phyloP scores from a whole-genome alignment of 1,140 invertebrate species.

The Drosophila parabipectinata region DNA sequence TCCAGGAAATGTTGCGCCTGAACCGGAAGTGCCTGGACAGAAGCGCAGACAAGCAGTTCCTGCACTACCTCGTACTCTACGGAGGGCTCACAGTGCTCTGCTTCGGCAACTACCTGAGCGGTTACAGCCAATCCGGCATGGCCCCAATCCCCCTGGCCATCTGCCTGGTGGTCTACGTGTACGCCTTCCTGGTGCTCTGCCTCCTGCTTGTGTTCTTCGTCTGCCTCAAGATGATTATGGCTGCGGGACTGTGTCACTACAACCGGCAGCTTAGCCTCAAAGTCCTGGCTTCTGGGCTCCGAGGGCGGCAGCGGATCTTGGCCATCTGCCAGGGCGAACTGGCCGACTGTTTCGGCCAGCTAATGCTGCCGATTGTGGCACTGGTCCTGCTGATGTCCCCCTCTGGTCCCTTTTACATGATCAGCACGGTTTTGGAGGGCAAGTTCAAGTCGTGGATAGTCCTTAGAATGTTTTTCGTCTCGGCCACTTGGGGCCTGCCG shows the following conservation, averaged over 20 bases:
- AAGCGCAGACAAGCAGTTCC: constrained; percentile 18
- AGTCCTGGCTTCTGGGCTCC: not conserved
- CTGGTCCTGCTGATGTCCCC: constrained; percentile 54
- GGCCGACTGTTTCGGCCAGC: constrained; percentile 48
- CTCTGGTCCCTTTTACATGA: constrained; percentile 48
- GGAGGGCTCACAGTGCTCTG: constrained; percentile 12
- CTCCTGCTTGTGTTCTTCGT: constrained; percentile 65
- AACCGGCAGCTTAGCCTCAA: constrained; percentile 28
- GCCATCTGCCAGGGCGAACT: constrained; percentile 32
- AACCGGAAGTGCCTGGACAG: constrained; percentile 17
- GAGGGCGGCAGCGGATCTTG: constrained; percentile 34
- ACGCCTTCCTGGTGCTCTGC: constrained; percentile 42
- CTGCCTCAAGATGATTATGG: constrained; percentile 59
- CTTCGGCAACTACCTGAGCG: constrained; percentile 34
- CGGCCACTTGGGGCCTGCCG: constrained; percentile 44
- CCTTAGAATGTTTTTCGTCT: not conserved
- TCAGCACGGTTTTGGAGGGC: constrained; percentile 61
- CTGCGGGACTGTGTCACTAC: constrained; percentile 28
- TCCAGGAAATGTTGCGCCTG: constrained; percentile 36
- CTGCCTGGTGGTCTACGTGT: constrained; percentile 39
- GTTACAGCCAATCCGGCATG: constrained; percentile 21
- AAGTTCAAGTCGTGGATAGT: constrained; percentile 10
- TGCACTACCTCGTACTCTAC: constrained; percentile 42
- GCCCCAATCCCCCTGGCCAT: not conserved
- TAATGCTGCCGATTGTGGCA: constrained; percentile 59